Conservation (phyloP, 2,113 vertebrate genomes). For the Procavia capensis region DNA sequence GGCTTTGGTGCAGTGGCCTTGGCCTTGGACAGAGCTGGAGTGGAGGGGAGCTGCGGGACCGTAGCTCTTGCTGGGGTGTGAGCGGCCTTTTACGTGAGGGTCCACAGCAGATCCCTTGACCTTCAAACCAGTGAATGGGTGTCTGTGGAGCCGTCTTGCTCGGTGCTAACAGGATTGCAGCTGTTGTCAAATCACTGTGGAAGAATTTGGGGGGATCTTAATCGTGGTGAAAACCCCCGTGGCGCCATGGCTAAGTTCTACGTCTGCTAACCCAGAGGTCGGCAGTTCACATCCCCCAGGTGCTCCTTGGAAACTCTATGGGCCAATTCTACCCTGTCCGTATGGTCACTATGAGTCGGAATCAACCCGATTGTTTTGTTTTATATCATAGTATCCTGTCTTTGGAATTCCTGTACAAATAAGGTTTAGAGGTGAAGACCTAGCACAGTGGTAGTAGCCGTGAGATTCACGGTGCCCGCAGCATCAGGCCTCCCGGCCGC, state of each 20-base stretch:
- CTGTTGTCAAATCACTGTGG: slow-evolving; percentile 4
- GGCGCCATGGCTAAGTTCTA: no score
- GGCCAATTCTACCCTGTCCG: no score
- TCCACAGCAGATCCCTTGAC: background rate
- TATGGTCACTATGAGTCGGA: no score
- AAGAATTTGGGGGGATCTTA: no score
- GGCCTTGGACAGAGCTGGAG: background rate
- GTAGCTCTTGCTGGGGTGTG: slow-evolving; percentile 26
- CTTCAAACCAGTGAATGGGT: slow-evolving; percentile 31
- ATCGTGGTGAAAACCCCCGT: no score
- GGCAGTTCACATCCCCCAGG: no score
- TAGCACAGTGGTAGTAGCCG: background rate
- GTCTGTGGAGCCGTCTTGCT: background rate
- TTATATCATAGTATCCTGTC: background rate
- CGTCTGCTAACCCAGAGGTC: no score
- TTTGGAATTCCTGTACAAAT: slow-evolving; percentile 11
- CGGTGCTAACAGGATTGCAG: background rate
- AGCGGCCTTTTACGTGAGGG: slow-evolving; percentile 29
- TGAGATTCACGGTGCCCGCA: background rate
- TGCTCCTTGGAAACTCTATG: no score
- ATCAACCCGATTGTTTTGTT: no score
- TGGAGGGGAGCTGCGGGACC: background rate
- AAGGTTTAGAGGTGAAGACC: background rate
- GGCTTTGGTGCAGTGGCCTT: slow-evolving; percentile 8
- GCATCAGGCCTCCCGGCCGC: background rate